phyloP scores from a whole-genome alignment of 2,797 vertebrate species.

The Channallabes apus region DNA sequence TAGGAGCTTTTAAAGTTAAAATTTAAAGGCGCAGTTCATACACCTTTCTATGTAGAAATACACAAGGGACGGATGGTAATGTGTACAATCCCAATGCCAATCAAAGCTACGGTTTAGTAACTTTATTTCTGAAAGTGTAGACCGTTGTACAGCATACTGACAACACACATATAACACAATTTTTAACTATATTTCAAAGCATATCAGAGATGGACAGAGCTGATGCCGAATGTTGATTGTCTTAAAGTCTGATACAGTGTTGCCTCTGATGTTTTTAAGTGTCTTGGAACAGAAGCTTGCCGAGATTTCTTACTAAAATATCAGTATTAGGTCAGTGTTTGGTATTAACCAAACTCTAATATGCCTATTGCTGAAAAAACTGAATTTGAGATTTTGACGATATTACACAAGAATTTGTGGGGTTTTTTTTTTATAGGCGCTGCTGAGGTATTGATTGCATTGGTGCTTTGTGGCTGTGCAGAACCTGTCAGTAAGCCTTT shows the following conservation, averaged over 20 bases:
- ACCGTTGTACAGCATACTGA: neutral
- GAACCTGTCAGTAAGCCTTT: constrained; percentile 12
- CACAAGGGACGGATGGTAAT: neutral
- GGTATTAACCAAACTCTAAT: neutral
- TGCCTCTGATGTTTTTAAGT: neutral
- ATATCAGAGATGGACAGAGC: neutral
- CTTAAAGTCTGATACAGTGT: neutral
- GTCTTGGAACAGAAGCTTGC: neutral
- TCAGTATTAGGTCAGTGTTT: neutral
- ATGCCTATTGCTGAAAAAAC: neutral
- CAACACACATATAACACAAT: neutral
- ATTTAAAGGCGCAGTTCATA: neutral
- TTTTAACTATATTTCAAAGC: neutral
- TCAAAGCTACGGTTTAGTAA: neutral
- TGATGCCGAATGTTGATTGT: neutral
- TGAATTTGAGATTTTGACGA: neutral
- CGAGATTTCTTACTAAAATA: neutral
- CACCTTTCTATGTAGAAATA: neutral
- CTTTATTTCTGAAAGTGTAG: neutral
- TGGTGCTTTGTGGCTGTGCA: neutral
- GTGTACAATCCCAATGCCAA: neutral
- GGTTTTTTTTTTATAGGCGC: neutral
- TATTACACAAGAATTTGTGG: neutral
- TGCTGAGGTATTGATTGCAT: neutral
- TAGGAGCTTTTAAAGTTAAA: neutral